Evolutionary conservation across 2,888 invertebrate genomes (phyloP), one percentile per base, ranked within the genome.

Genomic region (Orchestes rusci): DNA sequence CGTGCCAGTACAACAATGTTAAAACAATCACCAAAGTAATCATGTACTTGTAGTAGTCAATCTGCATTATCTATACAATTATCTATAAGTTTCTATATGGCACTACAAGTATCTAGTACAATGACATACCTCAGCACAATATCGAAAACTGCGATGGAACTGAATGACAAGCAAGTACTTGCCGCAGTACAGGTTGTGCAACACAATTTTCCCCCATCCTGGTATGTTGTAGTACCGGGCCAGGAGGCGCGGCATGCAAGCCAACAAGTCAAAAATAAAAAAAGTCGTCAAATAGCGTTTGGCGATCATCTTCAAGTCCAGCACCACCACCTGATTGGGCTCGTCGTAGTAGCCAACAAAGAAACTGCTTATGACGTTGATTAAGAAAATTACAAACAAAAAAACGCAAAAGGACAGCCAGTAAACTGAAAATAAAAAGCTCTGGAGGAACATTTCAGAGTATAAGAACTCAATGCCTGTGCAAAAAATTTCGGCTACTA

Each of bases 281-380:
- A 28, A 45, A 7, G 49, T 49, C 29, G 38, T 45, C 13, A 49
- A 16, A 27, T 46, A 46, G 3, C 33, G 41, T 29, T 42, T 45
- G 15, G 30, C 35, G 18, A 40, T 20, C 15, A 15, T 33, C 15
- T 44, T 32, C 3, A 18, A 32, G 35, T 57, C 53, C 30, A 62
- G 45, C 4, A 61, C 55, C 16, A 62, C 57, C 44, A 59, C 57
- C 52, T 62, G 61, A 34, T 55, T 56, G 2, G 59, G 56, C 43
- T 60, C 61, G 27, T 59, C 59, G 41, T 61, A 61, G 37, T 59
- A 62, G 10, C 62, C 62, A 16, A 59, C 61, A 12, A 58, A 50
- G 38, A 55, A 53, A 41, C 55, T 55, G 5, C 61, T 33, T 3
- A 56, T 19, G 17, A 61, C 45, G 38, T 57, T 55, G 12, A 55